Base-by-base conservation (phyloP, 37 sponge, comb jelly and placozoan species). In the Hormiphora californensis region DNA sequence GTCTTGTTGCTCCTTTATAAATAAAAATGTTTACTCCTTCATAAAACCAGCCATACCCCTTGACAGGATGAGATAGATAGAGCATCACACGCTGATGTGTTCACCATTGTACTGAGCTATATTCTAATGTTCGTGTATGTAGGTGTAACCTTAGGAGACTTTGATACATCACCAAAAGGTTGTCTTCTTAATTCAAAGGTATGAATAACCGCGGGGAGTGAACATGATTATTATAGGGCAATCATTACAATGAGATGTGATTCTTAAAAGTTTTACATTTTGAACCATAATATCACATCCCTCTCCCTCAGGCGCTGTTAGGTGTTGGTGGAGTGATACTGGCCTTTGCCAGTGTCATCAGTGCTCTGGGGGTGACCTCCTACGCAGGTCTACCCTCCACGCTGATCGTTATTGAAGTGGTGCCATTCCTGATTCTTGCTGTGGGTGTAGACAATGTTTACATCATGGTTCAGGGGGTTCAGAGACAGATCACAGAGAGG, bases 61-160 rank as follows among this genome's bases (percentile, higher is more conserved):
- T 41, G 21, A 0, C 46, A 73, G 81, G 81, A 73, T 36, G 81
- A 73, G 46, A 73, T 73, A 39, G 44, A 73, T 46, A 39, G 81
- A 28, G 81, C 81, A 1, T 73, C 81, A 22, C 43, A 73, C 44
- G 81, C 81, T 3, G 81, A 73, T 19, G 43, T 73, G 0, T 41
- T 73, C 15, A 73, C 81, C 2, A 73, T 73, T 19, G 44, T 73
- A 1, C 43, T 73, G 46, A 73, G 81, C 25, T 73, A 73, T 46
- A 73, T 73, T 73, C 81, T 73, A 21, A 73, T 73, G 81, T 73
- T 73, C 27, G 81, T 73, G 23, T 73, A 73, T 19, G 81, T 73
- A 15, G 81, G 81, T 23, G 23, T 40, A 39, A 73, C 81, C n/a
- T 46, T 73, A 3, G 81, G 81, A 22, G 81, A 73, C 46, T 36